A percentile compares a stretch with the other conserved stretches of the same genome.
Conservation (phyloP, 2,113 vertebrate species). For the Myxocyprinus asiaticus region DNA sequence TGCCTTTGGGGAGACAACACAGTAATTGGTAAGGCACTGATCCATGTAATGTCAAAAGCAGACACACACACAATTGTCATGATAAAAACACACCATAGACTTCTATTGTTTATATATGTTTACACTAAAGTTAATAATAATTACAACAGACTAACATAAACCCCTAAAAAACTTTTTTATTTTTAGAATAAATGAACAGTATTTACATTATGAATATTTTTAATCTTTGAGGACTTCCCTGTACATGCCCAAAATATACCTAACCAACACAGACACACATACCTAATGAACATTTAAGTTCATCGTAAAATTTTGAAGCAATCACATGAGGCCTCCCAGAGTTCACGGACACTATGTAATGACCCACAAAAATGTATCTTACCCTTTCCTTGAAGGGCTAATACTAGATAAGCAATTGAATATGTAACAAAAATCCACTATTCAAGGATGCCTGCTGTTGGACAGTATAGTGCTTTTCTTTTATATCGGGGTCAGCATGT, state of each 20-base stretch:
- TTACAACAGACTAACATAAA: too few species aligned
- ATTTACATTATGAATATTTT: too few species aligned
- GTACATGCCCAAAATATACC: too few species aligned
- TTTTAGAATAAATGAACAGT: too few species aligned
- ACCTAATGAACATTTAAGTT: too few species aligned
- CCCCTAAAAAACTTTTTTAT: too few species aligned
- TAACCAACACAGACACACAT: too few species aligned
- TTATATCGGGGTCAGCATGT: neutral
- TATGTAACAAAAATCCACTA: neutral
- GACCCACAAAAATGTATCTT: neutral
- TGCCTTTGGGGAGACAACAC: neutral
- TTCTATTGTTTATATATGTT: too few species aligned
- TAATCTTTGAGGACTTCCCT: too few species aligned
- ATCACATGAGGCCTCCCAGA: too few species aligned
- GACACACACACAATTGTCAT: neutral
- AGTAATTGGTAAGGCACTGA: neutral
- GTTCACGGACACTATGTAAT: neutral
- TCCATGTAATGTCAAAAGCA: neutral
- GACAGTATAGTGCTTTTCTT: neutral
- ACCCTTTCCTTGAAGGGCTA: neutral
- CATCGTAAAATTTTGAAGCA: too few species aligned
- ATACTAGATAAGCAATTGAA: neutral
- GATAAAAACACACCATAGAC: neutral
- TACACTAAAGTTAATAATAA: too few species aligned
- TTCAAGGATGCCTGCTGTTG: conserved; percentile 1